phyloP scores from a whole-genome alignment of 1,140 invertebrate species.

The Papilio glaucus region DNA sequence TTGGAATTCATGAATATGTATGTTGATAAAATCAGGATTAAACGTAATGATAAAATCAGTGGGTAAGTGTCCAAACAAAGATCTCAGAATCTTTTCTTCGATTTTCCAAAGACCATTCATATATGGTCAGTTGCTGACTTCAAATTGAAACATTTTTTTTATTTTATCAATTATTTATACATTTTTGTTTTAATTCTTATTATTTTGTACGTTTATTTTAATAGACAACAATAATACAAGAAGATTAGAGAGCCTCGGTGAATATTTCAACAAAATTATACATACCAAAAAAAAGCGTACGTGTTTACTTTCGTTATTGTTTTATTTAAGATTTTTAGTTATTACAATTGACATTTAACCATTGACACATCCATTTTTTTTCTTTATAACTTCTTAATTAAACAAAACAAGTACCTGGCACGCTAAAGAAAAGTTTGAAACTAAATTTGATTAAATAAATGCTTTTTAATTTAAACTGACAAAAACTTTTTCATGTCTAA shows the following conservation, averaged over 20 bases:
- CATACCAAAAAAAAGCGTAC: neutral
- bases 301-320: neutral
- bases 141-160: too few species aligned
- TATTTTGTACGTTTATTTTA: slow-evolving; percentile 4
- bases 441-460: neutral
- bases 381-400: too few species aligned
- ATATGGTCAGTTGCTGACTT: too few species aligned
- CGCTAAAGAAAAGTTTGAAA: too few species aligned
- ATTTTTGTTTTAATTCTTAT: neutral
- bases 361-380: too few species aligned
- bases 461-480: neutral
- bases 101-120: too few species aligned
- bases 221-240: slow-evolving; percentile 42
- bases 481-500: neutral
- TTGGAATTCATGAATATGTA: neutral
- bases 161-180: too few species aligned
- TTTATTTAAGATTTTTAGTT: neutral
- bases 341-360: too few species aligned
- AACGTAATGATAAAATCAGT: neutral
- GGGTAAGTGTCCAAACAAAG: neutral
- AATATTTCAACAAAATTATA: slow-evolving; percentile 59
- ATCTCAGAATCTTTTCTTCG: neutral
- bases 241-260: slow-evolving; percentile 47
- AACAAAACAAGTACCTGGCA: too few species aligned
- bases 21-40: neutral